Evolutionary conservation across 2,888 invertebrate species (phyloP), one percentile per base, ranked within the genome.

Genomic region (Scaptomyza cyrtandrae): DNA sequence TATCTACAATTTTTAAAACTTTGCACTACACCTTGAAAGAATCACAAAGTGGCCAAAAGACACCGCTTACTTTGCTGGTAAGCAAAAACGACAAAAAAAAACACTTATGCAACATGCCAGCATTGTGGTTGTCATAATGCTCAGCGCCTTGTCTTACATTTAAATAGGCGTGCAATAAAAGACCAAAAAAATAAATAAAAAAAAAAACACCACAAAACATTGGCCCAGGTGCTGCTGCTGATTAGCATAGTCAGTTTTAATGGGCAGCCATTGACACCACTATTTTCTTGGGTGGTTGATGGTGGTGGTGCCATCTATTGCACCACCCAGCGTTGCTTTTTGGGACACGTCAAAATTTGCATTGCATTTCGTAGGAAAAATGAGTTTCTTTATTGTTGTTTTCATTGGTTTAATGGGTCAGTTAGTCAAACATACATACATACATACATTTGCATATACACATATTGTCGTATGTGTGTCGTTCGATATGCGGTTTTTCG

Each of bases 11-110:
- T 48, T 31, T 14, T 14, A 9, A 3, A 49, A 49, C 5, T n/a
- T 33, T 19, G 63, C 66, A 62, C 73, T 73, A 58, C 49, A 74
- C 78, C 77, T 77, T 77, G 77, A 78, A 61, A 81, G 79, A 80
- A 81, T 59, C 33, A 24, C 24, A 58, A 13, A 39, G 10, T 14
- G 24, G 53, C 27, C 46, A 44, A 64, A 53, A 19, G 16, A 45
- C 65, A 60, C 64, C 67, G 27, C 70, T 50, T 43, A 41, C 16
- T 14, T 57, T 46, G 45, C 14, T 56, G 57, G 44, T 50, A 61
- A 41, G 62, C 49, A 39, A 57, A 64, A 61, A 61, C 24, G 24
- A 33, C 9, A 13, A 62, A 19, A 37, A 5, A 9, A 14, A 7
- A 41, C 35, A 27, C 44, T 77, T 77, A 67, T 64, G 71, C 62